Evolutionary conservation across 2,797 vertebrate species (phyloP).

Genomic region (Neomorphus geoffroyi): DNA sequence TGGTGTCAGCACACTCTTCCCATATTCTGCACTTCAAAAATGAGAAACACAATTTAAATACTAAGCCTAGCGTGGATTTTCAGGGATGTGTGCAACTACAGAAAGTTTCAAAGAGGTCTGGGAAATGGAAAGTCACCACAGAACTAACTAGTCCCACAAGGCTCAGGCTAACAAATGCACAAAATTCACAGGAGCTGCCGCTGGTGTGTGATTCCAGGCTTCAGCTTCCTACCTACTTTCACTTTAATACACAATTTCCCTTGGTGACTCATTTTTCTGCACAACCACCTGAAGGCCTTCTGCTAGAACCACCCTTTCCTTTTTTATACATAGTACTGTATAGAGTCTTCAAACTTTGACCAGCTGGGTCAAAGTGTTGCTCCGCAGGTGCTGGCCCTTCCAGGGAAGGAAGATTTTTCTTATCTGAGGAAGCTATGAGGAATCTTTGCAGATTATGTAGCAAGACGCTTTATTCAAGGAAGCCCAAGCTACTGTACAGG

Average conservation of each 20-base stretch:
- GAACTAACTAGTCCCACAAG: slow-evolving; percentile 7
- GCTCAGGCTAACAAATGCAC: neutral
- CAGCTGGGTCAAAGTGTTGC: neutral
- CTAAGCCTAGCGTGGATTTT: neutral
- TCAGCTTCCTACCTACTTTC: neutral
- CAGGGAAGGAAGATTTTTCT: neutral
- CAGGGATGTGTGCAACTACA: neutral
- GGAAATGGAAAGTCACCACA: neutral
- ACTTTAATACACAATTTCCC: neutral
- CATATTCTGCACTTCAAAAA: neutral
- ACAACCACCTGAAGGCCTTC: neutral
- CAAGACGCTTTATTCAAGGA: neutral
- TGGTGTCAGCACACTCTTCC: neutral
- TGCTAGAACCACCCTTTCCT: neutral
- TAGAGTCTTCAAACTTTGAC: neutral
- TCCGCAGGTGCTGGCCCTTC: neutral
- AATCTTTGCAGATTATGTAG: neutral
- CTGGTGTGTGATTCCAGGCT: neutral
- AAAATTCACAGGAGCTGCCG: slow-evolving; percentile 11
- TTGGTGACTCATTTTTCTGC: neutral
- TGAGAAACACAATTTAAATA: neutral
- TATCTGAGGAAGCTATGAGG: neutral
- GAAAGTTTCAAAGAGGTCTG: slow-evolving; percentile 26
- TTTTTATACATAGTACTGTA: neutral
- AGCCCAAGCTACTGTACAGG: neutral